phyloP scores from a whole-genome alignment of 2,797 vertebrate species.

The Phalloptychus januarius region DNA sequence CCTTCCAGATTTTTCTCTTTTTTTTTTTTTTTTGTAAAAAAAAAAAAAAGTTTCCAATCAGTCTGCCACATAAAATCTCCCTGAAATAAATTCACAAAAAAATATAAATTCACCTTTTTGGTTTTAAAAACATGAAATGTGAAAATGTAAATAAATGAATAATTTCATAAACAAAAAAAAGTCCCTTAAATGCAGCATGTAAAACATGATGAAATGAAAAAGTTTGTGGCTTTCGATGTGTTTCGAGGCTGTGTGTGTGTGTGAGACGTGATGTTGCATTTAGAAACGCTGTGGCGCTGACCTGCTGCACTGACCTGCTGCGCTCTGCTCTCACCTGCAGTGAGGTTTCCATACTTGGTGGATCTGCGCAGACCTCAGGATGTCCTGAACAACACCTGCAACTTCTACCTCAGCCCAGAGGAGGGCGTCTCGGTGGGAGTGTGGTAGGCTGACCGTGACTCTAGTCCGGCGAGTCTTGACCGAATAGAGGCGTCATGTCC shows the following conservation, averaged over 20 bases:
- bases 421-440: conserved; percentile 79
- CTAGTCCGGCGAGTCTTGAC: conserved; percentile 19
- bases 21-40: no score
- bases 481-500: conserved; percentile 5
- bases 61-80: background rate
- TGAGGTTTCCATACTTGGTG: conserved; percentile 74
- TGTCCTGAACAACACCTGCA: conserved; percentile 79
- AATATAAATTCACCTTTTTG: background rate
- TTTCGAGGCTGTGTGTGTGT: background rate
- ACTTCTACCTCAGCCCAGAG: conserved; percentile 81
- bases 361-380: conserved; percentile 76
- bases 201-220: background rate
- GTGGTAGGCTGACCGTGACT: conserved; percentile 76
- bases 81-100: background rate
- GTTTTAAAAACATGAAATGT: background rate
- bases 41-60: background rate
- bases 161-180: background rate
- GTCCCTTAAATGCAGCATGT: background rate
- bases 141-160: background rate
- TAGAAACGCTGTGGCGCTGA: background rate
- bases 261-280: background rate
- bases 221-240: background rate
- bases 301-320: conserved; percentile 49
- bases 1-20: background rate
- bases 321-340: conserved; percentile 64